These are phyloP conservation scores for Elymnias hypermnestra DNA, from an alignment of 1,140 invertebrate genomes.

Conservation along the genomic window DNA sequence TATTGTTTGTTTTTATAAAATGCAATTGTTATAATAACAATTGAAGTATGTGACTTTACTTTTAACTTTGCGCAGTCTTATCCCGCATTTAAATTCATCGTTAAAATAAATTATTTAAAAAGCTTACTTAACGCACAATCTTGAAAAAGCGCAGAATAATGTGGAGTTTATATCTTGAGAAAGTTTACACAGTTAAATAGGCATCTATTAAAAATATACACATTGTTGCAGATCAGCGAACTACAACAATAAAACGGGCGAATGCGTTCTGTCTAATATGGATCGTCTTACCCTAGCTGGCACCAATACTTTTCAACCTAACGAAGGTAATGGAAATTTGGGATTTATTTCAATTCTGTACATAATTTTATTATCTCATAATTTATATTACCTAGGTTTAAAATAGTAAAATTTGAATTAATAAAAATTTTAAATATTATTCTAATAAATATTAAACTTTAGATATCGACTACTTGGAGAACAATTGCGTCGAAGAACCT, in stretches of 20 bases:
- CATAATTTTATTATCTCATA: no score
- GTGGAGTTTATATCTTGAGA: conserved; percentile 45
- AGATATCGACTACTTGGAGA: conserved; percentile 89
- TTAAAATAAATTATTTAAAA: background rate
- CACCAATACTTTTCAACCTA: conserved; percentile 83
- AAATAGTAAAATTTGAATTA: no score
- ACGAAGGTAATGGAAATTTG: conserved; percentile 79
- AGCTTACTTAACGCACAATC: conserved; percentile 4
- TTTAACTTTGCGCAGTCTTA: background rate
- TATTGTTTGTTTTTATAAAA: background rate
- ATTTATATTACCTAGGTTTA: no score
- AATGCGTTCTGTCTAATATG: conserved; percentile 92
- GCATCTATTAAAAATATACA: conserved; percentile 46
- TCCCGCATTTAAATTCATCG: conserved; percentile 1
- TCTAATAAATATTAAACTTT: conserved; percentile 9
- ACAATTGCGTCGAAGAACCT: conserved; percentile 93
- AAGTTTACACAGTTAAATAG: conserved; percentile 55
- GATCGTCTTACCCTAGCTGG: conserved; percentile 91
- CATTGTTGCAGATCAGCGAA: conserved; percentile 89
- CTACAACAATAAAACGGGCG: conserved; percentile 89
- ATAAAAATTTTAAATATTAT: no score
- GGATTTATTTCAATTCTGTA: no score
- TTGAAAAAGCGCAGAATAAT: conserved; percentile 8
- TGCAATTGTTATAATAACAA: no score
- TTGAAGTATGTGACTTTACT: no score